Conservation (phyloP, 2,113 vertebrate genomes). For the Periophthalmus modestus region DNA sequence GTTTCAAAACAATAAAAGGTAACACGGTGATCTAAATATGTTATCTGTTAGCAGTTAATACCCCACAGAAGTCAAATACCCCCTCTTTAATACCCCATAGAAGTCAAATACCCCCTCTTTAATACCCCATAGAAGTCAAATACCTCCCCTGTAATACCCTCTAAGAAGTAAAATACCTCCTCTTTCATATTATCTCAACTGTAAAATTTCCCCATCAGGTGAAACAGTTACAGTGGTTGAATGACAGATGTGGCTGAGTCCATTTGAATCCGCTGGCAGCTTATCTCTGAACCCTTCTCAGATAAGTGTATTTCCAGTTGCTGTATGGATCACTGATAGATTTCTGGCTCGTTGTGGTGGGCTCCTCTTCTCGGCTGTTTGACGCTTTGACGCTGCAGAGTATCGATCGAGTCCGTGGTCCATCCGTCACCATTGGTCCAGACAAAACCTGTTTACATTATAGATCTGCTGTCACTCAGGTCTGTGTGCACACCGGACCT, state of each 20-base stretch:
- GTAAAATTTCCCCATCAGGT: not conserved
- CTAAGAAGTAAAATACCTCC: no score
- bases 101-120: no score
- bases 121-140: no score
- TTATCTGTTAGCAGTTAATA: no score
- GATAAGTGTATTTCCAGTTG: not conserved
- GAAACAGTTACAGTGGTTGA: not conserved
- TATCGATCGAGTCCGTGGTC: slow-evolving; percentile 55
- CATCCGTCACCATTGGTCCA: slow-evolving; percentile 58
- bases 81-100: no score
- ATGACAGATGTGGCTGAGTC: not conserved
- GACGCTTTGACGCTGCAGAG: slow-evolving; percentile 33
- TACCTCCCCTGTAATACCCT: no score
- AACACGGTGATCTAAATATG: no score
- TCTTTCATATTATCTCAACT: not conserved
- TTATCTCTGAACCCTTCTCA: not conserved
- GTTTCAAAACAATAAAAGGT: no score
- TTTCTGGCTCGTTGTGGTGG: not conserved
- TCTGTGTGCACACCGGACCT: not conserved
- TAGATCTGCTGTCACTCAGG: slow-evolving; percentile 24
- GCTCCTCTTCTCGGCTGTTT: slow-evolving; percentile 20
- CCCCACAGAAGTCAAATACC: no score
- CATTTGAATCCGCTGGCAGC: not conserved
- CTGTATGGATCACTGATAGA: not conserved
- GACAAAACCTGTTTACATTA: slow-evolving; percentile 48